Evolutionary conservation across 2,888 invertebrate species (phyloP).

Genomic region (Clivina fossor): DNA sequence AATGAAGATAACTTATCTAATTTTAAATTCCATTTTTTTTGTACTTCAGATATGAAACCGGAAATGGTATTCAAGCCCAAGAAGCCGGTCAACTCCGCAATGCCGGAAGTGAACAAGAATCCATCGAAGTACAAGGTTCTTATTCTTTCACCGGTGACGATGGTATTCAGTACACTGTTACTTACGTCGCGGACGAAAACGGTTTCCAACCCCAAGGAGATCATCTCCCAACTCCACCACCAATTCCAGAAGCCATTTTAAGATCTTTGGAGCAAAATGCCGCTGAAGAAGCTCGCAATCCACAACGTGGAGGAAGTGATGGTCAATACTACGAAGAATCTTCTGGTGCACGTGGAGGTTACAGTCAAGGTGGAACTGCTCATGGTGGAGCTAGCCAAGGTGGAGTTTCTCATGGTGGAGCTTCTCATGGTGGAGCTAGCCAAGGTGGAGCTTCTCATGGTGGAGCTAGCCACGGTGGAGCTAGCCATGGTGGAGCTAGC

Average conservation of each 20-base stretch:
- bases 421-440: slow-evolving; percentile 6
- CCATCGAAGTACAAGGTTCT: slow-evolving; percentile 58
- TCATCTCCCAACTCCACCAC: slow-evolving; percentile 59
- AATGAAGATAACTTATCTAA: not conserved
- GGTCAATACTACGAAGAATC: slow-evolving; percentile 37
- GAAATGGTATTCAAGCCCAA: slow-evolving; percentile 59
- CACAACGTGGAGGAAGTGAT: slow-evolving; percentile 22
- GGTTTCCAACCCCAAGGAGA: slow-evolving; percentile 59
- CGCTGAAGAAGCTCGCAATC: slow-evolving; percentile 45
- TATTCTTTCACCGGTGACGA: slow-evolving; percentile 62
- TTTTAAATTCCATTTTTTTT: not conserved
- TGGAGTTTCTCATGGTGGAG: slow-evolving; percentile 11
- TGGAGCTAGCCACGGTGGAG: slow-evolving; percentile 9
- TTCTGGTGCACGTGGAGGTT: slow-evolving; percentile 10
- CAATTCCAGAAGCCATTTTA: slow-evolving; percentile 59
- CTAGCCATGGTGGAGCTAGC: slow-evolving; percentile 27
- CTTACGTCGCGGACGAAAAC: slow-evolving; percentile 61
- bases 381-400: slow-evolving; percentile 24
- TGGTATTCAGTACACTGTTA: slow-evolving; percentile 57
- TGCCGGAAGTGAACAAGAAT: slow-evolving; percentile 56
- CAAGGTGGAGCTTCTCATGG: slow-evolving; percentile 28
- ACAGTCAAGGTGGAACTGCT: slow-evolving; percentile 37
- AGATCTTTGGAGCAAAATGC: slow-evolving; percentile 53
- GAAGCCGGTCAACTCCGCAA: slow-evolving; percentile 60
- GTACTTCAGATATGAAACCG: slow-evolving; percentile 56